phyloP scores from a whole-genome alignment of 1,140 invertebrate species.

The Micrasema minimum region DNA sequence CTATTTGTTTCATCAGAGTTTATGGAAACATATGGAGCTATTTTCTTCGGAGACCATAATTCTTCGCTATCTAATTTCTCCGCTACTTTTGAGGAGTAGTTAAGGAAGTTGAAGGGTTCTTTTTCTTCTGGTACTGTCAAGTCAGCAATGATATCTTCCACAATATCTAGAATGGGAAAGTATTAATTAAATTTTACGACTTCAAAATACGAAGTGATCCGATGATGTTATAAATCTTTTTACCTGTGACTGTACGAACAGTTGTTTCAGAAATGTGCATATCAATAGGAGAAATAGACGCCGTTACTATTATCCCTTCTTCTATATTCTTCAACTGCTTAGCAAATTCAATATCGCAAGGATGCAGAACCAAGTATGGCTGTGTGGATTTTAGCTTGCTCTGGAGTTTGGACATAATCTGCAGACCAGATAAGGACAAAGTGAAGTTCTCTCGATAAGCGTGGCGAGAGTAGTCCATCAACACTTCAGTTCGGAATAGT shows the following conservation, averaged over 20 bases:
- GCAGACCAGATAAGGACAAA: conserved; percentile 74
- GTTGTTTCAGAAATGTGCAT: conserved; percentile 80
- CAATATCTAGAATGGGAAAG: conserved; percentile 61
- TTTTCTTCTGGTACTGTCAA: conserved; percentile 66
- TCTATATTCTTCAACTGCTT: conserved; percentile 71
- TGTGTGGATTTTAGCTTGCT: conserved; percentile 65
- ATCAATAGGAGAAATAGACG: conserved; percentile 74
- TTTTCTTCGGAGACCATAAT: conserved; percentile 80
- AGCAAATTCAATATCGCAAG: conserved; percentile 79
- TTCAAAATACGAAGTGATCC: no score
- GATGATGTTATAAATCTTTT: conserved; percentile 27
- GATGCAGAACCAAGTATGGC: conserved; percentile 71
- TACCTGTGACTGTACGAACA: conserved; percentile 73
- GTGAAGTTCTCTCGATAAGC: conserved; percentile 73
- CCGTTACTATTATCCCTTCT: conserved; percentile 71
- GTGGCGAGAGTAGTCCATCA: conserved; percentile 78
- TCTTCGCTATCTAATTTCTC: conserved; percentile 68
- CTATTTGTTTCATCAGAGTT: conserved; percentile 56
- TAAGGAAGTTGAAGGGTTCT: conserved; percentile 60
- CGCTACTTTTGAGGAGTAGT: conserved; percentile 56
- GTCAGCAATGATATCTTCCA: conserved; percentile 69
- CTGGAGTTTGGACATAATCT: conserved; percentile 71
- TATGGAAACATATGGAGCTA: conserved; percentile 56
- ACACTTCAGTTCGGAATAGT: conserved; percentile 78
- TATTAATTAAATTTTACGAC: no score